Conservation (phyloP, 1,140 invertebrate species). For the Proctacanthus coquilletti region DNA sequence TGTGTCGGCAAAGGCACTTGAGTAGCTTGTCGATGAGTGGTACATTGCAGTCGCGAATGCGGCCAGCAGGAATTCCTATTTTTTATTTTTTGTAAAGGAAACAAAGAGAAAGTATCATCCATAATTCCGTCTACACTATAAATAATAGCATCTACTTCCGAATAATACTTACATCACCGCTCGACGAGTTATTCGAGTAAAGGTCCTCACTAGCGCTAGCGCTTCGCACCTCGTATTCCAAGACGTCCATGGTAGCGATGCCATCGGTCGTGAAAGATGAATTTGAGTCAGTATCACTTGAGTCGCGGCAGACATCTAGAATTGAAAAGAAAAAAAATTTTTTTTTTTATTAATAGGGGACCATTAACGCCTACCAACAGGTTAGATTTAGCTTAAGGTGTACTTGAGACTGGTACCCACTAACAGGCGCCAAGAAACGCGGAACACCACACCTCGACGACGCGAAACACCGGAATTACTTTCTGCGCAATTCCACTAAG, state of each 20-base stretch:
- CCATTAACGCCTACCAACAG: too few relatives aligned
- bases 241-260: conserved; percentile 5
- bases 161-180: conserved; percentile 1
- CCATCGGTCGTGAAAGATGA: conserved; percentile 8
- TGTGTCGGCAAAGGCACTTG: conserved; percentile 34
- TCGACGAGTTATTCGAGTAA: conserved; percentile 10
- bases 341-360: too few relatives aligned
- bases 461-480: too few relatives aligned
- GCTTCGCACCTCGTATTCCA: conserved; percentile 18
- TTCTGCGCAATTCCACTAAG: too few relatives aligned
- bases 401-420: too few relatives aligned
- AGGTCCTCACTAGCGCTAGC: conserved; percentile 29
- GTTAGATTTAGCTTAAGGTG: too few relatives aligned
- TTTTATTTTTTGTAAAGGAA: conserved; percentile 1
- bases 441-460: too few relatives aligned
- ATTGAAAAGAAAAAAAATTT: conserved; percentile 13
- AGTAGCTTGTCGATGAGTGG: conserved; percentile 19
- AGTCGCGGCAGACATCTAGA: conserved; percentile 35
- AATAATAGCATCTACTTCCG: neutral
- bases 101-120: too few relatives aligned
- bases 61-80: conserved; percentile 2
- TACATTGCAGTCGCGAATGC: conserved; percentile 19
- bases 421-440: too few relatives aligned
- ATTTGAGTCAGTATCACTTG: conserved; percentile 29
- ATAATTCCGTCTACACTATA: neutral